These are phyloP conservation scores for Dunckerocampus dactyliophorus DNA, from an alignment of 2,113 vertebrate genomes.

Conservation along the genomic window DNA sequence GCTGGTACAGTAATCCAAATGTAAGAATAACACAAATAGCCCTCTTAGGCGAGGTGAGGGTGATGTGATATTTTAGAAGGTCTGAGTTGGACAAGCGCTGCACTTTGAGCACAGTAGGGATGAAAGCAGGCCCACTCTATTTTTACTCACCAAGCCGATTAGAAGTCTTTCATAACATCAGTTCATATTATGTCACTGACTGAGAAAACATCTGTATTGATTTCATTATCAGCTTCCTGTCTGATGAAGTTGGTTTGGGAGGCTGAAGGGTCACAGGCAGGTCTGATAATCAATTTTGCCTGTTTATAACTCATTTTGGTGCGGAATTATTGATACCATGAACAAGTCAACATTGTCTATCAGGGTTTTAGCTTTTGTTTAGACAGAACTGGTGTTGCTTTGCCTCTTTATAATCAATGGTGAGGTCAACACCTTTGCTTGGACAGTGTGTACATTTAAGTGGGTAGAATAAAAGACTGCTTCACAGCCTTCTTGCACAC, in stretches of 20 bases:
- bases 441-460: not conserved
- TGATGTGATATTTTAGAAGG: slow-evolving; percentile 21
- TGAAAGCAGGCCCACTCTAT: slow-evolving; percentile 37
- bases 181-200: slow-evolving; percentile 15
- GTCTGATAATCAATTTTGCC: not conserved
- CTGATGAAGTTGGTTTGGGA: not conserved
- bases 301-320: not conserved
- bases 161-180: slow-evolving; percentile 28
- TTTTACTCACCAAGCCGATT: slow-evolving; percentile 31
- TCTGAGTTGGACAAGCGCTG: not conserved
- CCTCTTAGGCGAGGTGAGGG: not conserved
- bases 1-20: not conserved
- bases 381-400: not conserved
- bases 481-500: not conserved
- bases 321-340: not conserved
- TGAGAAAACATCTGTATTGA: slow-evolving; percentile 22
- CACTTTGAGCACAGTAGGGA: slow-evolving; percentile 21
- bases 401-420: too few relatives aligned
- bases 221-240: slow-evolving; percentile 8
- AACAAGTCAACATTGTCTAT: not conserved
- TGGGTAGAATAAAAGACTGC: slow-evolving; percentile 8
- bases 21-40: not conserved
- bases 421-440: not conserved
- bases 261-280: not conserved
- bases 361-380: not conserved